Evolutionary conservation across 2,888 invertebrate genomes (phyloP).

Genomic region (Ashinkailepas kermadecensis): DNA sequence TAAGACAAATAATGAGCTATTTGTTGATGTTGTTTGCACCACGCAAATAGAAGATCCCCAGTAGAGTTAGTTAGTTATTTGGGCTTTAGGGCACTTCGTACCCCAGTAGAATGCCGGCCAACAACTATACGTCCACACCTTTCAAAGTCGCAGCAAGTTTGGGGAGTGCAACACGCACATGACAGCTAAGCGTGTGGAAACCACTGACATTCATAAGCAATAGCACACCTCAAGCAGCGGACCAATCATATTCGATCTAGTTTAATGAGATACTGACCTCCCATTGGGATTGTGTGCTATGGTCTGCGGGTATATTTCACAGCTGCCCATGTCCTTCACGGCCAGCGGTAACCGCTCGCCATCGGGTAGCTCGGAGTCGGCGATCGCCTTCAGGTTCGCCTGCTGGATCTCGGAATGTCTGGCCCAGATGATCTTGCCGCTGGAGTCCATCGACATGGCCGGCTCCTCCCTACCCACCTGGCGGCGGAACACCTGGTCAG

Average conservation of each 20-base stretch:
- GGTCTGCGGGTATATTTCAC: slow-evolving; percentile 98
- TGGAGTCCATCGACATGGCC: slow-evolving; percentile 97
- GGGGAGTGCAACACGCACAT: too few relatives aligned
- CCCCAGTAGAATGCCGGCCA: too few relatives aligned
- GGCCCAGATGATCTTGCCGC: slow-evolving; percentile 98
- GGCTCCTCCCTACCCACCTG: slow-evolving; percentile 93
- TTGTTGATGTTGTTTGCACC: too few relatives aligned
- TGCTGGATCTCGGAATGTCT: slow-evolving; percentile 98
- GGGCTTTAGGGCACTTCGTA: too few relatives aligned
- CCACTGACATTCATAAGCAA: too few relatives aligned
- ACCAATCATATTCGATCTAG: background rate
- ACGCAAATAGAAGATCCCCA: too few relatives aligned
- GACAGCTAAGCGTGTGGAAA: too few relatives aligned
- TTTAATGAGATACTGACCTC: slow-evolving; percentile 45
- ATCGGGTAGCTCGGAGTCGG: slow-evolving; percentile 66
- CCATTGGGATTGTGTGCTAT: slow-evolving; percentile 98
- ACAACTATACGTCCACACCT: too few relatives aligned
- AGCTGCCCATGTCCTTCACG: slow-evolving; percentile 98
- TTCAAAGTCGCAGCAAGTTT: too few relatives aligned
- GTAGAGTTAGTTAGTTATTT: too few relatives aligned
- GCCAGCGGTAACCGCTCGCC: slow-evolving; percentile 88
- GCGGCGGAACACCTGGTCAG: background rate
- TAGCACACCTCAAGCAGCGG: background rate
- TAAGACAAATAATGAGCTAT: too few relatives aligned
- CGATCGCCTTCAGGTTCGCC: slow-evolving; percentile 78